Evolutionary conservation across 2,888 invertebrate genomes (phyloP).

Genomic region (Dermolepida albohirtum): DNA sequence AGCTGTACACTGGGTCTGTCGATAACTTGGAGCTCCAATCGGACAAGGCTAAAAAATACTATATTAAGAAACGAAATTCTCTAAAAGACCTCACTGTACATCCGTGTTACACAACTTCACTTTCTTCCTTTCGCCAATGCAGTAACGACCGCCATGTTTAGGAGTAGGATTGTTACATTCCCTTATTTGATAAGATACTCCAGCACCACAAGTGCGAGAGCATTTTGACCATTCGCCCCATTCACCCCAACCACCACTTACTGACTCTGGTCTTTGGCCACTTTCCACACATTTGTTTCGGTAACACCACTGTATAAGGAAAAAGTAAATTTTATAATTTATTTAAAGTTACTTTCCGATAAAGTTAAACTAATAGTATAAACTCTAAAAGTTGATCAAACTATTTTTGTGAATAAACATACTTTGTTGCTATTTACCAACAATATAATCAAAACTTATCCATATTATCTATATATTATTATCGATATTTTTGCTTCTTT

Average conservation of each 20-base stretch:
- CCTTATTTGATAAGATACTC: conserved; percentile 69
- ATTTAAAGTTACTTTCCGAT: too few relatives aligned
- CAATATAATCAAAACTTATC: too few relatives aligned
- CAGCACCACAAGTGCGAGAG: conserved; percentile 74
- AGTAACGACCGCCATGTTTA: conserved; percentile 73
- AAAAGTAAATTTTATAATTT: too few relatives aligned
- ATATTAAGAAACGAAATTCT: conserved; percentile 8
- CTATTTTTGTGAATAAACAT: too few relatives aligned
- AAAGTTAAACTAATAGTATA: too few relatives aligned
- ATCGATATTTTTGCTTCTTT: too few relatives aligned
- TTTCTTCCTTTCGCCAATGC: conserved; percentile 72
- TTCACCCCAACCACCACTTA: conserved; percentile 76
- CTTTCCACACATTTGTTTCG: conserved; percentile 72
- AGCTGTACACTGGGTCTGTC: conserved; percentile 66
- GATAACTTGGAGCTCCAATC: conserved; percentile 62
- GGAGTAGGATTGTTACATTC: conserved; percentile 75
- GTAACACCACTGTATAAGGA: conserved; percentile 72
- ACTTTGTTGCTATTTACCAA: too few relatives aligned
- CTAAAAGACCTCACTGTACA: conserved; percentile 53
- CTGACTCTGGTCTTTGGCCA: conserved; percentile 70
- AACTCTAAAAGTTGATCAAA: too few relatives aligned
- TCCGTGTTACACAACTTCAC: conserved; percentile 73
- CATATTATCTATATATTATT: too few relatives aligned
- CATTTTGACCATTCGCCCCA: conserved; percentile 73
- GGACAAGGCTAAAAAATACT: conserved; percentile 62